Base-by-base conservation (phyloP, 2,888 invertebrate species). In the Drosophila nr. perissopoda region DNA sequence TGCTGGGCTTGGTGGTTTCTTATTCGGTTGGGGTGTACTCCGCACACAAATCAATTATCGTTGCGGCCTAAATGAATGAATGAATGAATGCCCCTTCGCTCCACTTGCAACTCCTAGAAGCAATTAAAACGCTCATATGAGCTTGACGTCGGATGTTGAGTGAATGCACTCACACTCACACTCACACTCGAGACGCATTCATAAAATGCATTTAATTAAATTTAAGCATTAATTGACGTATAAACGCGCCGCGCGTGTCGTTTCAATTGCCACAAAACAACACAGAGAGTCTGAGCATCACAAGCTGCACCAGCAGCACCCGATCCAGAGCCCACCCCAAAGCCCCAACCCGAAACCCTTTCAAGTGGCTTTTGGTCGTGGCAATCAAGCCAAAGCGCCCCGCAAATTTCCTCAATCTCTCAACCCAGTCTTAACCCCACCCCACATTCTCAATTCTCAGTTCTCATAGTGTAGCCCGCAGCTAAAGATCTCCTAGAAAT, bases 131-230 rank as follows among this genome's bases (percentile, higher is more conserved):
- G 49, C 62, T 69, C 56, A 65, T 27, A 56, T 59, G 57, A 69
- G 40, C 40, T 56, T 66, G 54, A 49, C 48, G 45, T 57, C 48
- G 18, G 18, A 13, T 29, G 33, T 18, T 64, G 62, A 77, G 72
- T 76, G 74, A 77, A 69, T 78, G 66, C 68, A 68, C 61, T 29
- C 66, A 64, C 52, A 53, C 33, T 38, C 45, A 18, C 25, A 42
- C 59, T 42, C 52, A 21, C 54, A 75, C 67, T 40, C 33, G 33
- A 33, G 25, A 25, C 42, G 25, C 54, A 54, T 38, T 42, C 33
- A 42, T 63, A 61, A 69, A 81, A 81, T 78, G 87, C 89, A 73
- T 87, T 87, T 90, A 87, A 87, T 90, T 89, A 82, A 90, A 90
- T 90, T 90, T 80, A 73, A 75, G 64, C 85, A 78, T 89, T 87